Percentiles rank a stretch among this genome's conserved stretches.
Conservation (phyloP, 2,888 invertebrate genomes). For the Vesta saturnalis region DNA sequence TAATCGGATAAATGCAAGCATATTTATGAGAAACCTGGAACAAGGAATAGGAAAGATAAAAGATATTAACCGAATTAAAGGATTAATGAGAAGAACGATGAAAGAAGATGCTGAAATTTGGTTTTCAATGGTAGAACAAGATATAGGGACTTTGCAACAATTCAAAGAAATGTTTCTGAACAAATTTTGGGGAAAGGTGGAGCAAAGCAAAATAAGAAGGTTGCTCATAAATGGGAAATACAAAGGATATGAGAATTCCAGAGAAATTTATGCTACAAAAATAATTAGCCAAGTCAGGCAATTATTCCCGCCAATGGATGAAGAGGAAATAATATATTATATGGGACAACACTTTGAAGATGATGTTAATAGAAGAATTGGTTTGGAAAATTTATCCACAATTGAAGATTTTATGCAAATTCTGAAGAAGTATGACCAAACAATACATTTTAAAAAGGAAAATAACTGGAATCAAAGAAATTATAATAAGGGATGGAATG, state of each 20-base stretch:
- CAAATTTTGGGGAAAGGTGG: neutral
- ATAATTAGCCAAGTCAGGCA: neutral
- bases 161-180: neutral
- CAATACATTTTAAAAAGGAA: neutral
- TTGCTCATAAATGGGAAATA: neutral
- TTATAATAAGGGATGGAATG: neutral
- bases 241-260: neutral
- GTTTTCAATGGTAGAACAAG: conserved; percentile 18
- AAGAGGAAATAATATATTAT: neutral
- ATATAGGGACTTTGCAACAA: neutral
- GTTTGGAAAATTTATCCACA: conserved; percentile 3
- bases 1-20: neutral
- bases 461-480: neutral
- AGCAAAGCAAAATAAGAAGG: neutral
- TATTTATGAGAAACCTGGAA: conserved; percentile 1
- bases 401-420: conserved; percentile 2
- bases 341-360: neutral
- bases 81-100: neutral
- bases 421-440: neutral
- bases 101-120: conserved; percentile 1
- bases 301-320: neutral
- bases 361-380: conserved; percentile 1
- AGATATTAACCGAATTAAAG: neutral
- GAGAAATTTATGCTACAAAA: neutral
- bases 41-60: neutral